phyloP scores from a whole-genome alignment of 92 coral and sea anemone genomes.

The Umimayanthus chanpuru region DNA sequence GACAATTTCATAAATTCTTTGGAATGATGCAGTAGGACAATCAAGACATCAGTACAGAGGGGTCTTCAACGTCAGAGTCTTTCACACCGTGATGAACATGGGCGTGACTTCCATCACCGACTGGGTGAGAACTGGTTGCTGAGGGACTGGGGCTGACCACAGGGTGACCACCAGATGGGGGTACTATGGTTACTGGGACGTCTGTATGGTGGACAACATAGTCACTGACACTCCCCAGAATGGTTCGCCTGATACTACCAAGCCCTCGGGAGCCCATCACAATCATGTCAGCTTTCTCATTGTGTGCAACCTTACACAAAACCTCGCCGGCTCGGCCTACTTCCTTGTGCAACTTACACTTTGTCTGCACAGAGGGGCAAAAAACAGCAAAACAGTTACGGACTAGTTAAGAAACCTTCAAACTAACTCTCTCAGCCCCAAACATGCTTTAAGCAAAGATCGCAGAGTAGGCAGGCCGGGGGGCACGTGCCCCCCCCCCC shows the following conservation, averaged over 20 bases:
- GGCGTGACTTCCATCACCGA: background rate
- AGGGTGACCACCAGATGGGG: conserved; percentile 59
- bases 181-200: conserved; percentile 82
- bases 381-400: background rate
- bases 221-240: conserved; percentile 92
- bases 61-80: conserved; percentile 28
- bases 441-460: no score
- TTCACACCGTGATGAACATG: conserved; percentile 26
- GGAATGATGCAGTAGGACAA: background rate
- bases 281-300: conserved; percentile 73
- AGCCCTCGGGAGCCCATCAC: conserved; percentile 88
- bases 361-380: conserved; percentile 20
- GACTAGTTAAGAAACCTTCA: background rate
- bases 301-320: conserved; percentile 76
- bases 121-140: background rate
- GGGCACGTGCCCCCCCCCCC: no score
- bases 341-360: conserved; percentile 21
- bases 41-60: conserved; percentile 40
- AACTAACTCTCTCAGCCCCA: no score
- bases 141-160: background rate
- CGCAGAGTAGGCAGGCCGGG: no score
- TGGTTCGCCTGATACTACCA: conserved; percentile 87
- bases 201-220: conserved; percentile 77
- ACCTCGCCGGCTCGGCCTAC: conserved; percentile 76
- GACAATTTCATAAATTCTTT: background rate